phyloP scores from a whole-genome alignment of 2,113 vertebrate genomes.

The Pollachius pollachius region DNA sequence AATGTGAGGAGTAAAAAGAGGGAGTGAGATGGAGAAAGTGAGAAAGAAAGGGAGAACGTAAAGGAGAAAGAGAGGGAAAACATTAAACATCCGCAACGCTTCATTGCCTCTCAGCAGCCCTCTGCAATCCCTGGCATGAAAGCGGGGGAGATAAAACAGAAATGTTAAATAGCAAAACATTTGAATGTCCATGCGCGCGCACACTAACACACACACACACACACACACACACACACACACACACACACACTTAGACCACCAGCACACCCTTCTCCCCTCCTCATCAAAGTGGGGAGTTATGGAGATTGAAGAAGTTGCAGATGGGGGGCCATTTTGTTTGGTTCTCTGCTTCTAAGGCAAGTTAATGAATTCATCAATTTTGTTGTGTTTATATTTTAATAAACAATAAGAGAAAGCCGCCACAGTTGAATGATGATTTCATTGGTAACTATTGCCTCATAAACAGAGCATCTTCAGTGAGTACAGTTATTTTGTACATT shows the following conservation, averaged over 20 bases:
- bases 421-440: conserved; percentile 26
- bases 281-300: conserved; percentile 35
- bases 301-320: conserved; percentile 27
- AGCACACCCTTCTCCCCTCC: not conserved
- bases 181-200: conserved; percentile 17
- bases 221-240: conserved; percentile 15
- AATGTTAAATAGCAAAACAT: conserved; percentile 49
- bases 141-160: conserved; percentile 49
- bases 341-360: conserved; percentile 18
- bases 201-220: conserved; percentile 13
- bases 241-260: not conserved
- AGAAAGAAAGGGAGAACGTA: not conserved
- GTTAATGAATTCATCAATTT: not conserved
- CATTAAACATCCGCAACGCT: conserved; percentile 47
- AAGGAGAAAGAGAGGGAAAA: conserved; percentile 10
- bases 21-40: too few relatives aligned
- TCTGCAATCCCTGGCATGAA: conserved; percentile 30
- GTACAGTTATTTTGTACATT: too few relatives aligned
- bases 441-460: too few relatives aligned
- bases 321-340: conserved; percentile 38
- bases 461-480: too few relatives aligned
- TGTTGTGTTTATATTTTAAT: conserved; percentile 16
- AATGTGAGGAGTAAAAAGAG: too few relatives aligned
- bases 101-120: conserved; percentile 37
- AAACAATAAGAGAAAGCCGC: conserved; percentile 17